Base-by-base conservation (phyloP, 1,140 invertebrate species). In the Drosophila kanapiae region DNA sequence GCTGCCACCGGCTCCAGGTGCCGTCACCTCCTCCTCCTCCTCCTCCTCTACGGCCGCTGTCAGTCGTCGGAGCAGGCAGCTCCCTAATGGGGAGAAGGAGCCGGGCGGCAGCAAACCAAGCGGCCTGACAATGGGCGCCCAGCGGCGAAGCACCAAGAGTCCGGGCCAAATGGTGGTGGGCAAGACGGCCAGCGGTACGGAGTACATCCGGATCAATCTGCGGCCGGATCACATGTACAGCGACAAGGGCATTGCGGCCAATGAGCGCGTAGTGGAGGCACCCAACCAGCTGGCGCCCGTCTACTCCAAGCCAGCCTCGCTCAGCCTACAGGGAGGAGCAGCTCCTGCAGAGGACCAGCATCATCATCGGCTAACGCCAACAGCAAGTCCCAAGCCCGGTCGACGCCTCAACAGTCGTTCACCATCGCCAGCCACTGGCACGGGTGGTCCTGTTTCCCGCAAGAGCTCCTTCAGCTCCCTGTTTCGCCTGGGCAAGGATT, bases 381-480 rank as follows among this genome's bases (percentile, higher is more conserved):
- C 80, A 38, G 90, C 93, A 23, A 93, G 93, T 72, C 93, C 93
- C 18, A 94, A 94, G 65, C 90, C 88, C 7, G 72, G 87, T 58
- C 78, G 93, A 38, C 74, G 91, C 2, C 48, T 92, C 70, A 92
- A 82, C 59, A 94, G 92, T 71, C 93, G 94, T 33, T 94, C 94
- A 14, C 92, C 83, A 49, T 93, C 93, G 16, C 93, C 92, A 0
- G 71, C 94, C 8, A 93, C 92, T 6, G 23, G 35, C 13, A 38
- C 16, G 2, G 40, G 38, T 3, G 91, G 75, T 8, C 91, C 95
- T 0, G 94, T 95, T 0, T 96, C 96, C 0, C 94, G 96, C 48
- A 97, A 97, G 86, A 96, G 95, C 74, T 97, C 96, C 23, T 97
- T 97, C 78, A 95, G 96, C 69, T 96, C 96, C 1, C 91, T 97